Conservation (phyloP, 2,113 vertebrate species). For the Pleuronectes platessa region DNA sequence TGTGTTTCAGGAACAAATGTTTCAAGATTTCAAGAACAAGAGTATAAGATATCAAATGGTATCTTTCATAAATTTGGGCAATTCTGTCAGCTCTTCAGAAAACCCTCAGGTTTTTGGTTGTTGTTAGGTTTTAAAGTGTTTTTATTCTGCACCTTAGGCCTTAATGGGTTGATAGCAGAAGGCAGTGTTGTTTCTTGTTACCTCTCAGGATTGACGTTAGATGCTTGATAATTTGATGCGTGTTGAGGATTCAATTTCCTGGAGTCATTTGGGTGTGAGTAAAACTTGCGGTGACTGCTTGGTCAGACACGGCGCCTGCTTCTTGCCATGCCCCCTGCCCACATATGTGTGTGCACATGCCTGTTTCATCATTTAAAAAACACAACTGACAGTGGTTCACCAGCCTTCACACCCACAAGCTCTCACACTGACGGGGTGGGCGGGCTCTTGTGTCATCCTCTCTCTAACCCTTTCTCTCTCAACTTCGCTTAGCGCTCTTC, state of each 20-base stretch:
- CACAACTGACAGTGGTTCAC: constrained; percentile 11
- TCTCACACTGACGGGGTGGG: not conserved
- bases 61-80: no score
- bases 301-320: constrained; percentile 21
- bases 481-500: constrained; percentile 34
- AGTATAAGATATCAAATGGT: no score
- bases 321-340: not conserved
- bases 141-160: not conserved
- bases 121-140: not conserved
- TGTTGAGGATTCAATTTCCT: not conserved
- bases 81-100: not conserved
- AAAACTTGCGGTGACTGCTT: constrained; percentile 3
- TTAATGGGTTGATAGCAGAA: not conserved
- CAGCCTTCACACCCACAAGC: constrained; percentile 2
- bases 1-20: no score
- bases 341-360: not conserved
- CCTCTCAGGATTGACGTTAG: not conserved
- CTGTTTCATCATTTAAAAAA: constrained; percentile 17
- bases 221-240: not conserved
- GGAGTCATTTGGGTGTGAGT: not conserved
- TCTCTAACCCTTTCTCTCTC: constrained; percentile 29
- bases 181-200: not conserved
- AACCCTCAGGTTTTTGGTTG: not conserved
- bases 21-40: no score
- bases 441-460: constrained; percentile 8